Conservation (phyloP, 2,888 invertebrate species). For the Meteorus colon region DNA sequence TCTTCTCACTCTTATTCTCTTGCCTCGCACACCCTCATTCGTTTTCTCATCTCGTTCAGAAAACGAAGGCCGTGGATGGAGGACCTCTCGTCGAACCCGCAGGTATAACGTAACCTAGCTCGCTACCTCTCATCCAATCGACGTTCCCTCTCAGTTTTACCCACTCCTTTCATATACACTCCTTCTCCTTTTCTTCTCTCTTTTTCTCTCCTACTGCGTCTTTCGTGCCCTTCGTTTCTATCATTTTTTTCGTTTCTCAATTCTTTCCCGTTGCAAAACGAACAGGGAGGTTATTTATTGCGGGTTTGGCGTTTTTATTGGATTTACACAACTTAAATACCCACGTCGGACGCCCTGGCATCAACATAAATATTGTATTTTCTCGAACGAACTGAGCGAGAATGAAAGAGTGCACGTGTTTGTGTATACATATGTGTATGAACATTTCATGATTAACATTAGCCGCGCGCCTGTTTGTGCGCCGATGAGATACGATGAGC, state of each 20-base stretch:
- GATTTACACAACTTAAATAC: constrained; percentile 72
- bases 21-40: constrained; percentile 47
- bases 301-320: constrained; percentile 71
- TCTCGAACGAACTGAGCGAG: constrained; percentile 47
- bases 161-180: constrained; percentile 34
- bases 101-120: constrained; percentile 67
- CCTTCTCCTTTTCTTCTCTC: constrained; percentile 37
- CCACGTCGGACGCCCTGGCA: constrained; percentile 62
- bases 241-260: constrained; percentile 21
- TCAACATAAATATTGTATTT: constrained; percentile 71
- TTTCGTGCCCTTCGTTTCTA: constrained; percentile 20
- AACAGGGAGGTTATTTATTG: constrained; percentile 70
- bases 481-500: constrained; percentile 31
- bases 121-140: constrained; percentile 6
- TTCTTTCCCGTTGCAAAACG: constrained; percentile 53
- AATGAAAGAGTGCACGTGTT: constrained; percentile 21
- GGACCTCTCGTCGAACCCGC: constrained; percentile 59
- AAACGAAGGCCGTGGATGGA: constrained; percentile 61
- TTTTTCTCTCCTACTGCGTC: constrained; percentile 5
- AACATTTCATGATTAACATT: constrained; percentile 20
- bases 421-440: constrained; percentile 21
- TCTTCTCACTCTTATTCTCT: constrained; percentile 50
- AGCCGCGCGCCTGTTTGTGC: constrained; percentile 6
- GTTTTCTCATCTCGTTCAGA: constrained; percentile 68
- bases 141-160: neutral